Evolutionary conservation across 2,888 invertebrate species (phyloP).

Genomic region (Lepidonotus clava): DNA sequence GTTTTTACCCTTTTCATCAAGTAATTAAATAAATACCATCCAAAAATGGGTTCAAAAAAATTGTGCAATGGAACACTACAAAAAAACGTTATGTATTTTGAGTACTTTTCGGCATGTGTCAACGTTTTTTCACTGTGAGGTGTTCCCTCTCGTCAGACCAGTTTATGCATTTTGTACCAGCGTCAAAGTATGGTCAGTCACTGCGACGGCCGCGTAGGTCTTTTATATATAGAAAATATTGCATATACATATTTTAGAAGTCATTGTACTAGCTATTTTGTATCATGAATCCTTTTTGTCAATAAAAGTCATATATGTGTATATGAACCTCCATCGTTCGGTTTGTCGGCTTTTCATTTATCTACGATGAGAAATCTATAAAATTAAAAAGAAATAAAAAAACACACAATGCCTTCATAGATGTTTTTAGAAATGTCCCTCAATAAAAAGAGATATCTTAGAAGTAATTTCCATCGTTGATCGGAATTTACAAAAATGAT

Average conservation of each 20-base stretch:
- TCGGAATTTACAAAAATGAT: too few species aligned
- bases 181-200: neutral
- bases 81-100: slow-evolving; percentile 17
- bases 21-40: neutral
- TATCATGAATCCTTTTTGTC: slow-evolving; percentile 56
- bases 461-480: too few species aligned
- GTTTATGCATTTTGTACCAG: slow-evolving; percentile 51
- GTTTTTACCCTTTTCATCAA: neutral
- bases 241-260: slow-evolving; percentile 56
- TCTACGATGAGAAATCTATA: neutral
- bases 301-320: slow-evolving; percentile 56
- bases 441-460: too few species aligned
- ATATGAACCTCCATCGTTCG: slow-evolving; percentile 29
- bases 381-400: neutral
- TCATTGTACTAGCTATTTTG: slow-evolving; percentile 57
- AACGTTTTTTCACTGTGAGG: neutral
- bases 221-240: slow-evolving; percentile 52
- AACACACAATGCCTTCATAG: neutral
- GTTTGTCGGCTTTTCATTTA: neutral
- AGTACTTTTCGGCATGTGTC: slow-evolving; percentile 4
- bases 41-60: neutral
- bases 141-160: slow-evolving; percentile 35
- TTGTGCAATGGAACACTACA: slow-evolving; percentile 1
- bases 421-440: too few species aligned
- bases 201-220: slow-evolving; percentile 39